Evolutionary conservation across 2,113 vertebrate genomes (phyloP), one percentile per base, ranked within the genome.

Genomic region (Ceyx cyanopectus): DNA sequence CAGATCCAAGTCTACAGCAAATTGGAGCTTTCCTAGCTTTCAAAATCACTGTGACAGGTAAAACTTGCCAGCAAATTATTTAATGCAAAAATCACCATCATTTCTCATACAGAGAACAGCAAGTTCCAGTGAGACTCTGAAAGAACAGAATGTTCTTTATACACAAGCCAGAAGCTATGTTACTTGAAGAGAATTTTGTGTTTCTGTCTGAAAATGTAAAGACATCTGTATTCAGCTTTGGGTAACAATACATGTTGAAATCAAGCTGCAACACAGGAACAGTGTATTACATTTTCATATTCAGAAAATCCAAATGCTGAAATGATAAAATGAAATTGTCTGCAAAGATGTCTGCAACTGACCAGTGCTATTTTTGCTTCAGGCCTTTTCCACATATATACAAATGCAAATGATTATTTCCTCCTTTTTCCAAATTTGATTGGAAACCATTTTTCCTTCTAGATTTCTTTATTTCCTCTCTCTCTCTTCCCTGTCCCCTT

Each of bases 201-300:
- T 86, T 63, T 63, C 26, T 72, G 61, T 22, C 68, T 90, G 69
- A 86, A 91, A 89, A 91, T 77, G 32, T 88, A 93, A 90, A 84
- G 79, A 84, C 21, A 30, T 89, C 65, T 70, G 46, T 65, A 62
- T 66, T 81, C n/a, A 30, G 12, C 53, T 81, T 91, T 43, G 65
- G 4, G 10, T 88, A 81, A 32, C 48, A 85, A 53, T 34, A 32
- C 61, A 80, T 74, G 74, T 90, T 83, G 43, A 93, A 46, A 94
- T 68, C n/a, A 81, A 67, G 32, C 4, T 12, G 57, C 43, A 60
- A 77, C 27, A 69, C 27, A 58, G 45, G 24, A 92, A 32, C 11
- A 86, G 58, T 61, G 15, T 45, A 65, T 43, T 66, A 53, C 21
- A 57, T 77, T 62, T 85, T 61, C 54, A 74, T 63, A 62, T 26